Evolutionary conservation across 2,888 invertebrate genomes (phyloP), one percentile per base, ranked within the genome.

Genomic region (Gymnosoma rotundatum): DNA sequence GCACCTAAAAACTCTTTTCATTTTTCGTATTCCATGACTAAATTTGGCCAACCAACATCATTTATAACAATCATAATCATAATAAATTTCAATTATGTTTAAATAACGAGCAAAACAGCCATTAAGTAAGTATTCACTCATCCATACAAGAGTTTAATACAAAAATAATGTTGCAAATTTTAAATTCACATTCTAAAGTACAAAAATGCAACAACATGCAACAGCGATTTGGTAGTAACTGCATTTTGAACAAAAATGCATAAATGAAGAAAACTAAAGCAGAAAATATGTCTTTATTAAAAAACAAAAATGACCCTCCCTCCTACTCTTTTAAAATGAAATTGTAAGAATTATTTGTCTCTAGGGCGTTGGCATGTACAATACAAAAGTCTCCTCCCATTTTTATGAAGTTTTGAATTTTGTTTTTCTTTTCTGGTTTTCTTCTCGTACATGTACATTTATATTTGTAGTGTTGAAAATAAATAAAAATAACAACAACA

Each of bases 71-170:
- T 79, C 79, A 90, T 89, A 91, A 90, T 91, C 90, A 90, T 89
- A 90, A 91, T 91, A 91, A 91, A 91, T 91, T 90, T 91, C 91
- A 91, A 91, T 91, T 91, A 91, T 88, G 88, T 87, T 87, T 84
- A 78, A 70, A 32, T 32, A 32, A 58, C 72, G 73, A 83, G 60
- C 76, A 72, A 72, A 52, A 64, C 56, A 64, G 21, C 18, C 50
- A 16, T 18, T 18, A 42, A 14, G 12, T n/a, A 8, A 14, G 12
- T n/a, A 8, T 5, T 52, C 18, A 52, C 18, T 64, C 38, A 60
- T 20, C 16, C 61, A 25, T 9, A n/a, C 12, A 9, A 8, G 48
- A 66, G 78, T 64, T 66, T 75, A 54, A 50, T 66, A 18, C 63
- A 25, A 60, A 48, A 25, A 45, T 83, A 69, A 83, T 79, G 66